phyloP scores from a whole-genome alignment of 2,113 vertebrate species.

The Sapajus apella region DNA sequence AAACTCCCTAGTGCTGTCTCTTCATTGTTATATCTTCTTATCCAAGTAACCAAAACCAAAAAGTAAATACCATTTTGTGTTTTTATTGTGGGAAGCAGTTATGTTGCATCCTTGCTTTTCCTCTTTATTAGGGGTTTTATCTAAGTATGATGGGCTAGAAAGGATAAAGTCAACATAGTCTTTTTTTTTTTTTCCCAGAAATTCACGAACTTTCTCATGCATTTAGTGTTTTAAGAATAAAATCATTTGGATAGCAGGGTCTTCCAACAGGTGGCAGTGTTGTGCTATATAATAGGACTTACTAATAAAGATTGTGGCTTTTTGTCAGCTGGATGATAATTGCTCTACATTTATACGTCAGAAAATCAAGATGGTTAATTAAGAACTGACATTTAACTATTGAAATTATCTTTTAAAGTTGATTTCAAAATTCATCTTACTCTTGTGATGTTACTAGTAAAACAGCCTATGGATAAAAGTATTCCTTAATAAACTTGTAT shows the following conservation, averaged over 20 bases:
- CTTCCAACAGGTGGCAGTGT: constrained; percentile 39
- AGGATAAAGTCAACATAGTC: not conserved
- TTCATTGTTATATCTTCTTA: not conserved
- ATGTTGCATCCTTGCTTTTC: not conserved
- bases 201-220: not conserved
- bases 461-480: not conserved
- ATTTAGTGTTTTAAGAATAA: not conserved
- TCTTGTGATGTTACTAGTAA: not conserved
- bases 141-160: not conserved
- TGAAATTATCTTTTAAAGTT: not conserved
- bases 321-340: not conserved
- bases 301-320: not conserved
- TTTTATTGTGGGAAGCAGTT: not conserved
- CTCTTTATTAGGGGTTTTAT: not conserved
- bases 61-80: not conserved
- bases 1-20: not conserved
- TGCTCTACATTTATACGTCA: not conserved
- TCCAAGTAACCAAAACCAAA: not conserved
- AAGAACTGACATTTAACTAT: constrained; percentile 31
- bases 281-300: not conserved
- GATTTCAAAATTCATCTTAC: not conserved
- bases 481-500: not conserved
- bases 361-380: constrained; percentile 11
- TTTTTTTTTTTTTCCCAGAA: not conserved
- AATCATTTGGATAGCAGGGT: not conserved